These are phyloP conservation scores for Chaunax sp. DNA, from an alignment of 2,797 vertebrate genomes.

Conservation along the genomic window DNA sequence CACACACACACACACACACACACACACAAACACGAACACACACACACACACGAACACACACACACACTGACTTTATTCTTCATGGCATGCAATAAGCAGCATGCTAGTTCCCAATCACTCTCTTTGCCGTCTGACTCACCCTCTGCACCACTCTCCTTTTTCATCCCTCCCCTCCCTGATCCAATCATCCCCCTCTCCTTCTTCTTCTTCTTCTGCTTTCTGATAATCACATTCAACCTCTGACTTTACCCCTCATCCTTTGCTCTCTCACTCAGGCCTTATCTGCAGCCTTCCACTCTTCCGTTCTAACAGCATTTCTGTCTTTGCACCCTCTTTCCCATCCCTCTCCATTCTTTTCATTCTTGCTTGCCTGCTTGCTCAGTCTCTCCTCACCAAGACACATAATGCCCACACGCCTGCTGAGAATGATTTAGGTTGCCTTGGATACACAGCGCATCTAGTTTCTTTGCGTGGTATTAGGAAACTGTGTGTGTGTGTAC, in stretches of 20 bases:
- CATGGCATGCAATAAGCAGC: slow-evolving; percentile 73
- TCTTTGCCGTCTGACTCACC: slow-evolving; percentile 61
- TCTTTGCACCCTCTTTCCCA: not conserved
- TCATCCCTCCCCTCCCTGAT: slow-evolving; percentile 19
- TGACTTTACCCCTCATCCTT: slow-evolving; percentile 54
- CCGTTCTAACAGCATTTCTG: slow-evolving; percentile 10
- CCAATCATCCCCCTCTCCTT: slow-evolving; percentile 28
- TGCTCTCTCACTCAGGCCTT: slow-evolving; percentile 34
- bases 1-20: slow-evolving; percentile 7
- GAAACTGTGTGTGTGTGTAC: slow-evolving; percentile 1
- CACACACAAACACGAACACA: slow-evolving; percentile 5
- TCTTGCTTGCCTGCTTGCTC: slow-evolving; percentile 13
- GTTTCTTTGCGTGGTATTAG: slow-evolving; percentile 30
- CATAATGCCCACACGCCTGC: slow-evolving; percentile 57
- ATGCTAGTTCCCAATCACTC: slow-evolving; percentile 59
- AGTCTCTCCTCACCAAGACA: slow-evolving; percentile 32
- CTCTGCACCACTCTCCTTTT: slow-evolving; percentile 36
- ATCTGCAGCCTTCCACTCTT: slow-evolving; percentile 39
- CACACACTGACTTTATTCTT: slow-evolving; percentile 59
- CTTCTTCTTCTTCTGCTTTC: slow-evolving; percentile 24
- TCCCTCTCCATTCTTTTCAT: slow-evolving; percentile 1
- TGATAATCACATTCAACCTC: slow-evolving; percentile 62
- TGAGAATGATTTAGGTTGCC: slow-evolving; percentile 73
- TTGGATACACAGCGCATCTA: slow-evolving; percentile 63
- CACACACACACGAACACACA: slow-evolving; percentile 2